Base-by-base conservation (phyloP, 2,113 vertebrate genomes). In the Microcebus murinus region DNA sequence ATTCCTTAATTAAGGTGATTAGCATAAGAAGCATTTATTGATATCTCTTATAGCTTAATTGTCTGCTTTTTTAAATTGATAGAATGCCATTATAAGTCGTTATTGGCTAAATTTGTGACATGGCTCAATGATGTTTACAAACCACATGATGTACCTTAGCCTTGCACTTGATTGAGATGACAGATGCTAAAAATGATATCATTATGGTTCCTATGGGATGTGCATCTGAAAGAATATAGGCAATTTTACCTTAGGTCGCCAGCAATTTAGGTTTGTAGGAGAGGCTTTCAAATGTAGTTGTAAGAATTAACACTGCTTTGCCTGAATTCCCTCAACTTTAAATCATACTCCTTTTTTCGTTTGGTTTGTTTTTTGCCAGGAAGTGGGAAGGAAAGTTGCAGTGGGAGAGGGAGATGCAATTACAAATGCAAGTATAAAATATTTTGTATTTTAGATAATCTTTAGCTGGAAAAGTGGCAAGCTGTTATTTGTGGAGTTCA, bases 101-200 rank as follows among this genome's bases (percentile, higher is more conserved):
- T 55, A 74, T 25, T 23, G 57, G 10, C 61, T 70, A 52, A 71
- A 68, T 57, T 17, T 29, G 63, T 83, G 79, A 52, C 42, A 90
- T 31, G 9, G 20, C 8, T 59, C n/a, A 81, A 73, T 42, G n/a
- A 81, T 11, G 13, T 80, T 76, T 79, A 87, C 59, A 71, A 90
- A 71, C 39, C 68, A 42, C 1, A 1, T 1, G 48, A 71, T 61
- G 4, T 42, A 76, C 67, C 36, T 17, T 61, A 61, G 61, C 29
- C 29, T 96, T 95, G 80, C 15, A 42, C 36, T 65, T 94, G 81
- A 93, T 48, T 70, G 21, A 96, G 95, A 45, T 94, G 81, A 95
- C 90, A 96, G 84, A 50, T 84, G 74, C 90, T 86, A 94, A 86
- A 92, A 71, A 71, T 90, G 68, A 82, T 1, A 1, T 80, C 79